phyloP scores from a whole-genome alignment of 2,113 vertebrate species.

The Mohoua ochrocephala region DNA sequence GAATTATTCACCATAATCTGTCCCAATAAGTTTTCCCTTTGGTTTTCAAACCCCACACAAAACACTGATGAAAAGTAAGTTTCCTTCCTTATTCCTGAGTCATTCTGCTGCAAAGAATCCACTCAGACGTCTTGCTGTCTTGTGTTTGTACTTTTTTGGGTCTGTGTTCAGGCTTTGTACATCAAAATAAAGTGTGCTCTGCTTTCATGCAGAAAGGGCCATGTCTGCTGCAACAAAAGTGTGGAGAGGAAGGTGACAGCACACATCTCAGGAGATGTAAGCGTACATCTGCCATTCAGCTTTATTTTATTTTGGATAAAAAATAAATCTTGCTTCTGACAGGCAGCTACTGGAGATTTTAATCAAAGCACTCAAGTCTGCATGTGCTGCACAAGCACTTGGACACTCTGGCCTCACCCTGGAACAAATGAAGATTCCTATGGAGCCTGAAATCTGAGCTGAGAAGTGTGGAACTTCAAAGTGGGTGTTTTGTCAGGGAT shows the following conservation, averaged over 20 bases:
- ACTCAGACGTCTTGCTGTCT: background rate
- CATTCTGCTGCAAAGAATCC: background rate
- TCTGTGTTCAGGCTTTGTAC: background rate
- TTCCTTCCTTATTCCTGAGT: background rate
- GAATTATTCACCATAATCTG: background rate
- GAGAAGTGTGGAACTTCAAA: background rate
- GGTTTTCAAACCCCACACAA: background rate
- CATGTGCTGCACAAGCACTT: background rate
- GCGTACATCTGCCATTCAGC: background rate
- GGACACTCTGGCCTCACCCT: background rate
- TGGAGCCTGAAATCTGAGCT: background rate
- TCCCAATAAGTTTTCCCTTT: background rate
- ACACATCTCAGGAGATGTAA: background rate
- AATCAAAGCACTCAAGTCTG: background rate
- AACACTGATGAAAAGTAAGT: background rate
- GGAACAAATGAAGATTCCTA: background rate
- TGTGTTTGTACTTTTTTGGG: background rate
- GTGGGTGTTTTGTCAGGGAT: background rate
- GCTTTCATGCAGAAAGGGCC: background rate
- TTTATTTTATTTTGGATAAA: constrained; percentile 19
- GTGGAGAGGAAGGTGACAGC: background rate
- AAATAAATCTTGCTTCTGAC: background rate
- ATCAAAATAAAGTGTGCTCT: background rate
- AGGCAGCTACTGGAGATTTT: background rate
- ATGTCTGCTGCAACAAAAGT: background rate